These are phyloP conservation scores for Strigops habroptila DNA, from an alignment of 2,113 vertebrate species.

Conservation along the genomic window DNA sequence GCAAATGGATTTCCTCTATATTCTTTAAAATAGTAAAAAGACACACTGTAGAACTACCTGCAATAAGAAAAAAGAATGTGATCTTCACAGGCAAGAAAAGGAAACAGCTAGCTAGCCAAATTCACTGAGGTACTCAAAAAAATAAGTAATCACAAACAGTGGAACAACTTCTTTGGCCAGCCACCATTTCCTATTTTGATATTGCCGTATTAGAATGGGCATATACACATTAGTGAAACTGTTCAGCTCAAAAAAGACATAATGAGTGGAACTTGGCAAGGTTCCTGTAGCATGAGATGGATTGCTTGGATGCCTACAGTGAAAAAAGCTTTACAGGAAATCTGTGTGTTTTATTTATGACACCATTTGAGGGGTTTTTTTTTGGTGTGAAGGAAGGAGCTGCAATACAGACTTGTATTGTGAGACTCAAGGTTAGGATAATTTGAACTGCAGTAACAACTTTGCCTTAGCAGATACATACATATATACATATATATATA, in stretches of 20 bases:
- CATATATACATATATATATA: fast-evolving
- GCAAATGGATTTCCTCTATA: not conserved
- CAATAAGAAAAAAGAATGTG: not conserved
- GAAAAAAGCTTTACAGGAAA: not conserved
- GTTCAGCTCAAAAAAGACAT: not conserved
- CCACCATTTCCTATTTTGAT: not conserved
- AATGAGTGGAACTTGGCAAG: not conserved
- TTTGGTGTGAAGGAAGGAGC: not conserved
- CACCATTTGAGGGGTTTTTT: not conserved
- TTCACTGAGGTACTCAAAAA: not conserved
- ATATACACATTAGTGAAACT: not conserved
- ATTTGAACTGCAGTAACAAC: not conserved
- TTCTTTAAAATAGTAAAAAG: not conserved
- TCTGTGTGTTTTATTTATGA: not conserved
- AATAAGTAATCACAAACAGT: not conserved
- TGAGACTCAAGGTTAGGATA: not conserved
- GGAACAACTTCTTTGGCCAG: not conserved
- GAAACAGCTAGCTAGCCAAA: not conserved
- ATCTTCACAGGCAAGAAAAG: not conserved
- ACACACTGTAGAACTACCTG: not conserved
- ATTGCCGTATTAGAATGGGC: not conserved
- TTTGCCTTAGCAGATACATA: not conserved
- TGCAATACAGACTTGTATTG: not conserved
- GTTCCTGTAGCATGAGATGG: not conserved
- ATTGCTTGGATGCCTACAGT: not conserved